Conservation (phyloP, 2,113 vertebrate species). For the Chaenogobius annularis region DNA sequence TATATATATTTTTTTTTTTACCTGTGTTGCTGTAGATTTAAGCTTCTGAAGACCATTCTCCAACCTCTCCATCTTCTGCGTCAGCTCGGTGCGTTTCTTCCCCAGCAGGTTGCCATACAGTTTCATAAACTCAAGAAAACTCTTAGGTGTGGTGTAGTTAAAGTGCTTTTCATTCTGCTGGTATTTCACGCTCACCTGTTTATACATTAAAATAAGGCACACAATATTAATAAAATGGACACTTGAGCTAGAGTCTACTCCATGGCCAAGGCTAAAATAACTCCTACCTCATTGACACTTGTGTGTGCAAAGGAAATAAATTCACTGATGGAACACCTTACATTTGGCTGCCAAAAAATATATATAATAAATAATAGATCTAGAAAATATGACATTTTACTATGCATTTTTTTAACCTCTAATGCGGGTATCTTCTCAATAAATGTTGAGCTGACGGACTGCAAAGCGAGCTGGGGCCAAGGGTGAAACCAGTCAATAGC, state of each 20-base stretch:
- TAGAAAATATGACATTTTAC: not conserved
- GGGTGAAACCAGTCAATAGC: slow-evolving; percentile 71
- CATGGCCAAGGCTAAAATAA: not conserved
- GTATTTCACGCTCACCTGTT: slow-evolving; percentile 74
- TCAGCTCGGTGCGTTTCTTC: slow-evolving; percentile 74
- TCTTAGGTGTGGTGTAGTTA: slow-evolving; percentile 84
- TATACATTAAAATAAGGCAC: not conserved
- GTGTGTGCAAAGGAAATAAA: slow-evolving; percentile 78
- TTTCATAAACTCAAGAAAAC: slow-evolving; percentile 81
- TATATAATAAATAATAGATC: not conserved
- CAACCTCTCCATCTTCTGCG: slow-evolving; percentile 76
- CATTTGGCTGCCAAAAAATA: slow-evolving; percentile 52
- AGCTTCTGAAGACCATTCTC: slow-evolving; percentile 78
- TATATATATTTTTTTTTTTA: not conserved
- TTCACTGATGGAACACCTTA: slow-evolving; percentile 73
- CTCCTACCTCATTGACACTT: slow-evolving; percentile 73
- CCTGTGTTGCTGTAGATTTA: slow-evolving; percentile 62
- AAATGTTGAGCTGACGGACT: slow-evolving; percentile 75
- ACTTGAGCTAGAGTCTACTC: not conserved
- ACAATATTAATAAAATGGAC: not conserved
- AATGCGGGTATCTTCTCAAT: slow-evolving; percentile 75
- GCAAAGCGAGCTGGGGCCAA: slow-evolving; percentile 68
- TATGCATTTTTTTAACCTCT: slow-evolving; percentile 50
- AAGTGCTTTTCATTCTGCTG: slow-evolving; percentile 77
- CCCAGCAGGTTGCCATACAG: slow-evolving; percentile 71